Evolutionary conservation across 2,888 invertebrate genomes (phyloP).

Genomic region (Rotaria socialis): DNA sequence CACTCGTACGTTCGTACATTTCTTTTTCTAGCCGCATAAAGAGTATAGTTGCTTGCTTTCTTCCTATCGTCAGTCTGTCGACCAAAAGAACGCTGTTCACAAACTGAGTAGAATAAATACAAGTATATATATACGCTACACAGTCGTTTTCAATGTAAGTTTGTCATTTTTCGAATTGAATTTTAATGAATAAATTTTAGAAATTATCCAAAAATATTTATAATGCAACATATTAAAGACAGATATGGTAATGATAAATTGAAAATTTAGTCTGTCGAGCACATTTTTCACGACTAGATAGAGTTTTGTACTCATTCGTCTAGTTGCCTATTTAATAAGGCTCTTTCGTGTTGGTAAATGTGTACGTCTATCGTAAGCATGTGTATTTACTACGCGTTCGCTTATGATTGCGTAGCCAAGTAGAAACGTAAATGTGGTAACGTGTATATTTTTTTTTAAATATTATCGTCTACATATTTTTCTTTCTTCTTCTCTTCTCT

Average conservation of each 20-base stretch:
- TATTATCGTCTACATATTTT: no score
- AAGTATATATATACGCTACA: not conserved
- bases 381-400: not conserved
- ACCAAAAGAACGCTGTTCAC: not conserved
- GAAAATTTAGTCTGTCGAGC: no score
- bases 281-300: no score
- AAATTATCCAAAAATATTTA: no score
- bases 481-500: no score
- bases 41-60: not conserved
- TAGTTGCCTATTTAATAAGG: no score
- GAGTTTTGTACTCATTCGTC: no score
- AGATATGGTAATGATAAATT: no score
- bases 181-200: no score
- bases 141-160: not conserved
- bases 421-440: not conserved
- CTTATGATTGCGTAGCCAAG: not conserved
- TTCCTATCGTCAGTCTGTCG: not conserved
- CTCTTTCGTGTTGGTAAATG: no score
- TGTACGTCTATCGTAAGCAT: not conserved
- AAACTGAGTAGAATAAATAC: not conserved
- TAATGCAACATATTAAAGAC: no score
- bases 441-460: not conserved
- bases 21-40: not conserved
- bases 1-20: not conserved
- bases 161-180: no score